Evolutionary conservation across 2,888 invertebrate species (phyloP).

Genomic region (Melipona bicolor): DNA sequence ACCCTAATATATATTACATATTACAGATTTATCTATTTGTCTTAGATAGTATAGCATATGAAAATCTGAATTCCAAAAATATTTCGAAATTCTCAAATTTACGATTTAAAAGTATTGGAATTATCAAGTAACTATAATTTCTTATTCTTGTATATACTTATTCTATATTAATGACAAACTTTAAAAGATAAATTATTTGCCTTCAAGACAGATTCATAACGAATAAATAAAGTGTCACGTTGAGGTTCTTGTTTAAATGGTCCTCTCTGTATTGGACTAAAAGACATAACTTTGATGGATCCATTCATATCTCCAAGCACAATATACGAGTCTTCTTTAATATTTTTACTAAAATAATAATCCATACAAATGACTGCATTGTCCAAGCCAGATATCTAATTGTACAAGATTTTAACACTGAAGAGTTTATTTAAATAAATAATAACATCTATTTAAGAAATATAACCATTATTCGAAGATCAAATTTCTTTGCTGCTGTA

Average conservation of each 20-base stretch:
- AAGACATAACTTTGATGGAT: constrained; percentile 87
- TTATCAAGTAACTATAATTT: background rate
- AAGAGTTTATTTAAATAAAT: constrained; percentile 7
- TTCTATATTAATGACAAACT: background rate
- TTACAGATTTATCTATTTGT: background rate
- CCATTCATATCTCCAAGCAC: constrained; percentile 91
- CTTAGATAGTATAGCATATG: background rate
- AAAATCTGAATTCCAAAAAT: background rate
- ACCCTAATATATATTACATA: constrained; percentile 78
- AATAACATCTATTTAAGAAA: constrained; percentile 1
- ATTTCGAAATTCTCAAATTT: background rate
- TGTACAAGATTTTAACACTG: background rate
- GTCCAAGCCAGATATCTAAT: constrained; percentile 87
- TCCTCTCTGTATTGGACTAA: constrained; percentile 87
- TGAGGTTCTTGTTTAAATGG: constrained; percentile 90
- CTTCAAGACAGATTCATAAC: constrained; percentile 86
- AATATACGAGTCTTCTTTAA: constrained; percentile 87
- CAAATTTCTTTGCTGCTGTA: constrained; percentile 90
- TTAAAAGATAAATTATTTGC: constrained; percentile 66
- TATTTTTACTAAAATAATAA: constrained; percentile 87
- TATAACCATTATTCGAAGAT: constrained; percentile 87
- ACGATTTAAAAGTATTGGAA: background rate
- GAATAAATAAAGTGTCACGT: constrained; percentile 86
- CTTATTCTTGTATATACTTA: background rate
- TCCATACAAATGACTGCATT: constrained; percentile 86